Evolutionary conservation across 2,888 invertebrate genomes (phyloP).

Genomic region (Opisthograptis luteolata): DNA sequence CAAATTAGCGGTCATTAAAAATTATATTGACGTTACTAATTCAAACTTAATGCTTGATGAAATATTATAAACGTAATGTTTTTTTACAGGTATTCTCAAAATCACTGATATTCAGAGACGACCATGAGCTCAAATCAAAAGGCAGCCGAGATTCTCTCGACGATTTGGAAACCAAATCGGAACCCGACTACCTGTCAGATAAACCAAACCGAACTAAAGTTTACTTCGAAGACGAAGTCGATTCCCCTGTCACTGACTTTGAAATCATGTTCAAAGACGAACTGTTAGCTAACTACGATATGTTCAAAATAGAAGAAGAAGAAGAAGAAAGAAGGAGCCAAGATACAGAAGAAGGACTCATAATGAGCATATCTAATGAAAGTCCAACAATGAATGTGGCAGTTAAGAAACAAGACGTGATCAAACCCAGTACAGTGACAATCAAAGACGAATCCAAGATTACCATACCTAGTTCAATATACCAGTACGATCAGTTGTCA

Average conservation of each 20-base stretch:
- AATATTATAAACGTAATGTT: neutral
- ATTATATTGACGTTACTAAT: too few species aligned
- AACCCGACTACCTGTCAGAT: conserved; percentile 71
- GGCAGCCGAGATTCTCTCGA: conserved; percentile 66
- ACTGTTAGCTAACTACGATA: conserved; percentile 65
- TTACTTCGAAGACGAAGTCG: conserved; percentile 79
- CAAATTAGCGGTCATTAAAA: too few species aligned
- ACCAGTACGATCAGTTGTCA: conserved; percentile 72
- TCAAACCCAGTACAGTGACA: conserved; percentile 75
- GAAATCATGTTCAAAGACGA: conserved; percentile 84
- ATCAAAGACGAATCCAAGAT: conserved; percentile 76
- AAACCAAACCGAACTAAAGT: conserved; percentile 77
- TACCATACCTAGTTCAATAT: conserved; percentile 67
- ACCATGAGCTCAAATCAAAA: conserved; percentile 67
- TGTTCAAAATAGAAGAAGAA: conserved; percentile 81
- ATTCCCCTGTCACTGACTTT: conserved; percentile 79
- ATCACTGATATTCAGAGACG: conserved; percentile 79
- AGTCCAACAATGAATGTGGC: conserved; percentile 66
- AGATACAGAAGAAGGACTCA: conserved; percentile 73
- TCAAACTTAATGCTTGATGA: too few species aligned
- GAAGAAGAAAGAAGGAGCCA: conserved; percentile 70
- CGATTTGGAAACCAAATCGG: conserved; percentile 75
- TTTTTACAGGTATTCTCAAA: conserved; percentile 79
- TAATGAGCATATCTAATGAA: conserved; percentile 56
- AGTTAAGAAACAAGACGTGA: conserved; percentile 70